Conservation (phyloP, 1,140 invertebrate species). For the Steinernema khuongi region DNA sequence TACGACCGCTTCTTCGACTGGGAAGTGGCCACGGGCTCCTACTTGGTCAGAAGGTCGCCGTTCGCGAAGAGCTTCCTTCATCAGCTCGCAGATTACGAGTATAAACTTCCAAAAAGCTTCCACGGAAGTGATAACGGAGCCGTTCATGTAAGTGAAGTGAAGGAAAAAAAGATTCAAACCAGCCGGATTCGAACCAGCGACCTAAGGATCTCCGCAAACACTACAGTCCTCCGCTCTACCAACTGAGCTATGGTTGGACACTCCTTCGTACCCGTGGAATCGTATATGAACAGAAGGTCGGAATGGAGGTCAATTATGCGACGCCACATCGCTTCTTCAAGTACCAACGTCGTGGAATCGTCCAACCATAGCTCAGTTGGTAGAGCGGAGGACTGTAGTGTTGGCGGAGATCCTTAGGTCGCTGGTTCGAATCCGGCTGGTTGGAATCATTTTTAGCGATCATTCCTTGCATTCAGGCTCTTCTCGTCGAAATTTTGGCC, state of each 20-base stretch:
- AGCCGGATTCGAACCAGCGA: not conserved
- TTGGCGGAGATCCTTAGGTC: slow-evolving; percentile 9
- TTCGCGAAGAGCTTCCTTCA: not conserved
- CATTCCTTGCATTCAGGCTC: not conserved
- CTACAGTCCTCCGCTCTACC: slow-evolving; percentile 37
- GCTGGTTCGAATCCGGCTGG: not conserved
- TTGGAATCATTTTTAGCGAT: not conserved
- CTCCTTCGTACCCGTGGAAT: not conserved
- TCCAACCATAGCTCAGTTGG: slow-evolving; percentile 21
- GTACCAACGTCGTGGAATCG: no score
- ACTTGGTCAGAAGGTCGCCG: slow-evolving; percentile 6
- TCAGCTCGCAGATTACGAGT: not conserved
- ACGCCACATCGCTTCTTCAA: no score
- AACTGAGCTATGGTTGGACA: slow-evolving; percentile 31
- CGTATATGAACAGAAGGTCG: no score
- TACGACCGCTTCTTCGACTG: slow-evolving; percentile 16
- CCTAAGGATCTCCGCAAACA: slow-evolving; percentile 2
- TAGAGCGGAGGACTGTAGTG: slow-evolving; percentile 6
- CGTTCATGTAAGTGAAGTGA: slow-evolving; percentile 5
- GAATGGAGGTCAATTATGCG: no score
- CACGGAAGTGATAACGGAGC: slow-evolving; percentile 11
- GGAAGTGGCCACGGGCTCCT: slow-evolving; percentile 14
- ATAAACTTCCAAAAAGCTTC: slow-evolving; percentile 11
- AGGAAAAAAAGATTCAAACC: not conserved
- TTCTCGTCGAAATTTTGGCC: slow-evolving; percentile 22